phyloP scores from a whole-genome alignment of 2,113 vertebrate species.

The Lynx canadensis region DNA sequence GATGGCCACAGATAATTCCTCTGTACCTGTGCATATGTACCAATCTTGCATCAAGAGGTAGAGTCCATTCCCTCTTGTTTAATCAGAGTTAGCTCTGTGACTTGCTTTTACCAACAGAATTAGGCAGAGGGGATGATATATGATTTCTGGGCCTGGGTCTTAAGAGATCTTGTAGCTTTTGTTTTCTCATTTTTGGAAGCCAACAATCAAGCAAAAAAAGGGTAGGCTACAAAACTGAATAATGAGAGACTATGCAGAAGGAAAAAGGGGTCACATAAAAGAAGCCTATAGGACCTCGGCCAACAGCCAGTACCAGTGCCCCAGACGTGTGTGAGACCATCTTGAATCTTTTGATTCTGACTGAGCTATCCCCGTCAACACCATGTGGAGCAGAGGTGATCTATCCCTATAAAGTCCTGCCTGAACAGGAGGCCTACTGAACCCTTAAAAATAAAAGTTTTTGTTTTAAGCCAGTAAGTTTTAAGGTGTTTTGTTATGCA shows the following conservation, averaged over 20 bases:
- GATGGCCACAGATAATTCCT: background rate
- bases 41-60: background rate
- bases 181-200: background rate
- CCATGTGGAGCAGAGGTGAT: background rate
- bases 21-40: background rate
- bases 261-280: background rate
- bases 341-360: background rate
- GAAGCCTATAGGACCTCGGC: background rate
- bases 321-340: background rate
- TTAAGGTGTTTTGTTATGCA: background rate
- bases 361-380: background rate
- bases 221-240: background rate
- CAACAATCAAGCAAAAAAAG: background rate
- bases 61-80: background rate
- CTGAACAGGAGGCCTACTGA: background rate
- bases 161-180: background rate
- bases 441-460: background rate
- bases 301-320: background rate
- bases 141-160: background rate
- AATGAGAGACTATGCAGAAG: background rate
- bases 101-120: background rate
- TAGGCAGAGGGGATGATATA: background rate
- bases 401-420: background rate
- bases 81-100: background rate
- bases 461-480: background rate